These are phyloP conservation scores for Drosophila setosimentum DNA, from an alignment of 2,888 invertebrate species.

Conservation along the genomic window DNA sequence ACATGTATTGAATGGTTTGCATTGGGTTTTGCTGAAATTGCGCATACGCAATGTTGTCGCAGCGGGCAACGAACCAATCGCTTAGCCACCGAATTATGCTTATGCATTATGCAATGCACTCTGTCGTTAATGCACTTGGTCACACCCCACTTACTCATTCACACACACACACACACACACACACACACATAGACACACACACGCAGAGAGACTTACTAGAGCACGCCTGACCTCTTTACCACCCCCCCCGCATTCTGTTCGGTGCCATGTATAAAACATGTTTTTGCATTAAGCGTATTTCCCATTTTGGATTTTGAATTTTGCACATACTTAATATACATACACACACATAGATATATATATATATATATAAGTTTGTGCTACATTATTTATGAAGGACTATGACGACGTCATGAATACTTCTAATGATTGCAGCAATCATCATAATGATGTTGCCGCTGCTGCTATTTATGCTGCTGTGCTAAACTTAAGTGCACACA, in stretches of 20 bases:
- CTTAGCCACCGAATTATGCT: constrained; percentile 41
- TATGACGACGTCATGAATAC: constrained; percentile 55
- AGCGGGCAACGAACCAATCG: constrained; percentile 35
- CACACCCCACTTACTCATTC: constrained; percentile 9
- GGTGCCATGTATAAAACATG: constrained; percentile 68
- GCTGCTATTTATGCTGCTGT: constrained; percentile 13
- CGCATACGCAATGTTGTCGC: constrained; percentile 39
- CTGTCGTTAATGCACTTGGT: constrained; percentile 38
- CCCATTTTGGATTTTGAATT: constrained; percentile 56
- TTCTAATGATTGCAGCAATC: constrained; percentile 60
- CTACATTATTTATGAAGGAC: constrained; percentile 60
- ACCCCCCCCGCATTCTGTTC: neutral
- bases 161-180: constrained; percentile 1
- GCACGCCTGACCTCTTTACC: neutral
- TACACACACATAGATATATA: neutral
- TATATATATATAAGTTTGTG: constrained; percentile 11
- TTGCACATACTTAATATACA: constrained; percentile 18
- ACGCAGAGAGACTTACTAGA: neutral
- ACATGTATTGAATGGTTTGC: constrained; percentile 34
- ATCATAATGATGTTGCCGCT: constrained; percentile 47
- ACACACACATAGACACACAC: neutral
- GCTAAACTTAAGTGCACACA: constrained; percentile 45
- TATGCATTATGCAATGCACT: constrained; percentile 41
- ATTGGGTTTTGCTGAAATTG: constrained; percentile 32
- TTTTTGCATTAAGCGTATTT: constrained; percentile 66